Conservation (phyloP, 2,888 invertebrate species). For the Amiota mariae region DNA sequence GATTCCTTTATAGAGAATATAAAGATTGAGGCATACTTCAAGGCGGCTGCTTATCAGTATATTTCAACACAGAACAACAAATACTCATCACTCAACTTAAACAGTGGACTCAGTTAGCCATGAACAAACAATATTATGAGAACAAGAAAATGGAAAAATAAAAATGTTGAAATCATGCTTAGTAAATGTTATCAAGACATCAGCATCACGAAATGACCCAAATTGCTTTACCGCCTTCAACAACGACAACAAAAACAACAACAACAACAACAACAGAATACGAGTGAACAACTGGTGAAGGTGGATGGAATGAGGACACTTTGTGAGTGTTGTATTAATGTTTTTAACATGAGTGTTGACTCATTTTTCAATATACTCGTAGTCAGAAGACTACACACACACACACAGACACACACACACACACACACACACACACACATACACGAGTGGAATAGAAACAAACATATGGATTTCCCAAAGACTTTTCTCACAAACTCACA, state of each 20-base stretch:
- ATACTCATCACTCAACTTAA: conserved; percentile 20
- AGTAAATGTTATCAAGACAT: conserved; percentile 22
- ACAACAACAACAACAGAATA: conserved; percentile 3
- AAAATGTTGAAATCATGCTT: neutral
- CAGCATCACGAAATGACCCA: conserved; percentile 4
- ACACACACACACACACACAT: too few relatives aligned
- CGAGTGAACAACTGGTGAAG: neutral
- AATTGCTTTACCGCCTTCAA: neutral
- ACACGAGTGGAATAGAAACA: neutral
- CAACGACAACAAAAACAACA: neutral
- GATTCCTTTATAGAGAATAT: too few relatives aligned
- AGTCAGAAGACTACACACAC: too few relatives aligned
- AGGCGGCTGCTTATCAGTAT: conserved; percentile 22
- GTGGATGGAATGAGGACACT: neutral
- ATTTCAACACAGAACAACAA: conserved; percentile 6
- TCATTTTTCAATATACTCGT: conserved; percentile 27
- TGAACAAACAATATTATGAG: conserved; percentile 3
- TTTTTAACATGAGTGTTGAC: conserved; percentile 29
- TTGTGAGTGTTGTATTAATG: conserved; percentile 22
- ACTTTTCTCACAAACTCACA: neutral
- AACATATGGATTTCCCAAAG: neutral
- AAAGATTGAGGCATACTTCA: neutral
- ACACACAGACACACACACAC: too few relatives aligned
- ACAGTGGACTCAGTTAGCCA: neutral
- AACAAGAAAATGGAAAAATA: neutral